Base-by-base conservation (phyloP, 2,113 vertebrate species). In the Sclerurus mexicanus region DNA sequence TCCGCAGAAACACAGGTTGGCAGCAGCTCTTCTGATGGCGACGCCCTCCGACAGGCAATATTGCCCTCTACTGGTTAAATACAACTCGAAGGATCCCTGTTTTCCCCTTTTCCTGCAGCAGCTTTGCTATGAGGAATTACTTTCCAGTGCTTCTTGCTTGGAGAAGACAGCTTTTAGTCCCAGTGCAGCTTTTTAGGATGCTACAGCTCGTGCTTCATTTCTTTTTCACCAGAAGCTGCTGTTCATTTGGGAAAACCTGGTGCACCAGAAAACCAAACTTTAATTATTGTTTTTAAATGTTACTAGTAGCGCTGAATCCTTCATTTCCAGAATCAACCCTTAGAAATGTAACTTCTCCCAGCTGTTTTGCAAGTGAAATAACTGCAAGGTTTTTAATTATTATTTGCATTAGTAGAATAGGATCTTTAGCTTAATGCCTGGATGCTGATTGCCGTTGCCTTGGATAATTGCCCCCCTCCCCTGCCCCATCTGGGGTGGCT, bases 41-140 rank as follows among this genome's bases (percentile, higher is more conserved):
- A 27, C 33, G 12, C 67, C 79, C 68, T 88, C 47, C 21, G 7
- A 19, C 77, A 72, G 96, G 63, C 96, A 75, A 93, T 66, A 19
- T 96, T 97, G 97, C 97, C 96, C 95, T 97, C 97, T 96, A 1
- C 97, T 95, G 97, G 95, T 67, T 88, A 18, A 2, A 60, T 33
- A 0, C 79, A 18, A 2, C 17, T 27, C 66, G n/a, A 14, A 49
- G 60, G 37, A 71, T 17, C 68, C 60, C 6, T 42, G 1, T 12
- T 71, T 75, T 9, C 37, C 40, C 4, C 64, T 25, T 42, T 19
- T 19, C 21, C 2, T 0, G 12, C 52, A 16, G 56, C 82, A 47
- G 30, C 42, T 85, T n/a, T 1, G 58, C 37, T 5, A 3, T 2
- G 17, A 66, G 13, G 7, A 40, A 10, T 60, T 50, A 6, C 21